Evolutionary conservation across 2,888 invertebrate species (phyloP), one percentile per base, ranked within the genome.

Genomic region (Mylabris sibirica): DNA sequence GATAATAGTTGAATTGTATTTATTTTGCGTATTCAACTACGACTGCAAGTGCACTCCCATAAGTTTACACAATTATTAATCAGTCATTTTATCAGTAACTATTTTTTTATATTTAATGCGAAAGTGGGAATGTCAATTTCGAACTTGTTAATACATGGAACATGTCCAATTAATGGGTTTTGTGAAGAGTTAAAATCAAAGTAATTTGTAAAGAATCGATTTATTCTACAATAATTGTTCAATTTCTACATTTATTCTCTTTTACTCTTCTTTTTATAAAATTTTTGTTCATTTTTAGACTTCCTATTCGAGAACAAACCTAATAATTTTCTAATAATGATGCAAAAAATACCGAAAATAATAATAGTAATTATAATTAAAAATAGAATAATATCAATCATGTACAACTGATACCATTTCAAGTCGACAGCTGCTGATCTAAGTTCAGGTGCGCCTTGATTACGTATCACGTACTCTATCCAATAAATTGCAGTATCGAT

Each of bases 401-500:
- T 68, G 35, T 74, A 66, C 26, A 70, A 64, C 65, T 79, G 76
- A 59, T 75, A 79, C 78, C 78, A 78, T 6, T 26, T 38, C 22
- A 80, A 68, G 65, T 76, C 68, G 22, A 78, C 30, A 8, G 72
- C 74, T 14, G 76, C 75, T 26, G 74, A 70, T 44, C 74, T 66
- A 38, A 79, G 67, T 65, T 77, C 76, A 24, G 69, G 68, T 11
- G 76, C 78, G 3, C 78, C 78, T 59, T 74, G 63, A 63, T 77
- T 72, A 12, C 75, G 65, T 8, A 77, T 67, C 0, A 77, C 76
- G 59, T 78, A 75, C 38, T 79, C 76, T 0, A 76, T 70, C 78
- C 78, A 79, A 72, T 68, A 79, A n/a, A 73, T 60, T 1, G 76
- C 76, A 3, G 64, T 60, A 35, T 79, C 77, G 20, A 75, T 65